A percentile compares a stretch with the other conserved stretches of the same genome.
Evolutionary conservation across 2,113 vertebrate genomes (phyloP).

Genomic region (Indri indri): DNA sequence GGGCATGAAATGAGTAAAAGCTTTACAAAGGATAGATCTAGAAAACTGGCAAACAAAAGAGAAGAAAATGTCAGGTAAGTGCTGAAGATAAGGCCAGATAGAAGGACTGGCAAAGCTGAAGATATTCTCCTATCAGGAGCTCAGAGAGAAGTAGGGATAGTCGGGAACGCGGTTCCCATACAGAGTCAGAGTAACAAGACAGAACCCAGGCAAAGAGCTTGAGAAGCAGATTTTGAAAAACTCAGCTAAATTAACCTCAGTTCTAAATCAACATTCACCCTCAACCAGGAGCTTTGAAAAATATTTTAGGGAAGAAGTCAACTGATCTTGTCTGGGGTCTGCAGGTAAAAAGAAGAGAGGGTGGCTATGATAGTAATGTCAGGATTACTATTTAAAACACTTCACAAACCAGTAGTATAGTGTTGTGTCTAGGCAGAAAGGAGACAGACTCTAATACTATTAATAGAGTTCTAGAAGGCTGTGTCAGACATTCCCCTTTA

Average conservation of each 20-base stretch:
- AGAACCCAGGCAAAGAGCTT: not conserved
- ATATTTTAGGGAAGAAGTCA: not conserved
- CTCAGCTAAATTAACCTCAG: constrained; percentile 18
- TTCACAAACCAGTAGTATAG: not conserved
- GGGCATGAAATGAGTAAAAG: not conserved
- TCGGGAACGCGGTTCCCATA: not conserved
- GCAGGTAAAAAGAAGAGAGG: not conserved
- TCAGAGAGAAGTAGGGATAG: not conserved
- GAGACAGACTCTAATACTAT: not conserved
- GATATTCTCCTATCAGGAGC: not conserved
- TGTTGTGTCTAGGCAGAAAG: not conserved
- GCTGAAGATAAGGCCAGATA: not conserved
- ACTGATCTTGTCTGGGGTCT: not conserved
- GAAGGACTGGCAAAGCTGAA: not conserved
- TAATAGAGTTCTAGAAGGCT: not conserved
- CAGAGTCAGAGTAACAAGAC: not conserved
- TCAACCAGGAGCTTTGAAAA: not conserved
- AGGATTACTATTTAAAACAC: not conserved
- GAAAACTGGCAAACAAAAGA: not conserved
- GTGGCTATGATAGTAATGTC: not conserved
- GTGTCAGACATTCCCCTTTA: not conserved
- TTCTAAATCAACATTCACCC: not conserved
- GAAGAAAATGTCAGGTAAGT: not conserved
- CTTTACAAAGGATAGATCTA: not conserved
- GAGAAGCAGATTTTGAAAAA: not conserved